A percentile compares a stretch with the other conserved stretches of the same genome.
phyloP scores from a whole-genome alignment of 1,140 invertebrate genomes.

The Eumeta japonica region DNA sequence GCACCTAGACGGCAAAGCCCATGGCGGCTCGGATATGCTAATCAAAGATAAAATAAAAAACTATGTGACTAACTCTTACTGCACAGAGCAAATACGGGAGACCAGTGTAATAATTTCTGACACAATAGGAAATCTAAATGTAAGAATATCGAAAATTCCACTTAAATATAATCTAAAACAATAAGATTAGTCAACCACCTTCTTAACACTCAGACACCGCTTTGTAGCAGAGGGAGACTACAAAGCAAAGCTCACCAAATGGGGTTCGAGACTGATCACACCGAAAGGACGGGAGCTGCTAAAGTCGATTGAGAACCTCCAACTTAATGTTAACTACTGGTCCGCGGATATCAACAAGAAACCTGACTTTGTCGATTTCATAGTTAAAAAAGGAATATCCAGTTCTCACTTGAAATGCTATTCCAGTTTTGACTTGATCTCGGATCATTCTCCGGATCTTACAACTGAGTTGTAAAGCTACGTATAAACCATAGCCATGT shows the following conservation, averaged over 20 bases:
- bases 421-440: slow-evolving; percentile 9
- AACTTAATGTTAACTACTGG: slow-evolving; percentile 29
- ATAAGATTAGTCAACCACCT: too few relatives aligned
- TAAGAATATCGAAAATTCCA: too few relatives aligned
- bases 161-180: too few relatives aligned
- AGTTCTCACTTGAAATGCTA: slow-evolving; percentile 5
- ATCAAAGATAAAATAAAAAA: too few relatives aligned
- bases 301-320: slow-evolving; percentile 15
- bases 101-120: too few relatives aligned
- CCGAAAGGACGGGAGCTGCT: slow-evolving; percentile 20
- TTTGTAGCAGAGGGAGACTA: slow-evolving; percentile 29
- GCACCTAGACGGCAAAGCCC: slow-evolving; percentile 12
- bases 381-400: slow-evolving; percentile 21
- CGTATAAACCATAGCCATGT: background rate
- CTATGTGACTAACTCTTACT: too few relatives aligned
- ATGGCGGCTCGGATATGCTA: too few relatives aligned
- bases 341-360: slow-evolving; percentile 28
- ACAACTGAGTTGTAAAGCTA: too few relatives aligned
- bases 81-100: slow-evolving; percentile 3
- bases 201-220: slow-evolving; percentile 8
- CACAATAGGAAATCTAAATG: too few relatives aligned
- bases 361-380: slow-evolving; percentile 38
- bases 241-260: slow-evolving; percentile 41
- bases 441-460: slow-evolving; percentile 12
- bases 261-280: slow-evolving; percentile 30